Conservation (phyloP, 23 tunicate species). For the Aplidium turbinatum region DNA sequence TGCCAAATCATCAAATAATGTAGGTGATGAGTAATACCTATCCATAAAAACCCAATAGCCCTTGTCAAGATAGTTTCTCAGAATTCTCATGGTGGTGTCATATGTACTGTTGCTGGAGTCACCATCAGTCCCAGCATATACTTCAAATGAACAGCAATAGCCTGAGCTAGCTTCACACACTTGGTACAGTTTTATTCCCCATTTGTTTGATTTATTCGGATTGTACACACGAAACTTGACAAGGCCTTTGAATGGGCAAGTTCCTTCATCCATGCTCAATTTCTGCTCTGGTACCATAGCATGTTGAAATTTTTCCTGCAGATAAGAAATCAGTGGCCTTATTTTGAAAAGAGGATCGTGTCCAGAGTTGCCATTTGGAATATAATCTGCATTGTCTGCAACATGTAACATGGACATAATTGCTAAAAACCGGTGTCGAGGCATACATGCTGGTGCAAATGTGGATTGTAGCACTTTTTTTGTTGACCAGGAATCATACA, state of each 20-base stretch:
- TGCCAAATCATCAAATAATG: slow-evolving; percentile 5
- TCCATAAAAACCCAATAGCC: slow-evolving; percentile 25
- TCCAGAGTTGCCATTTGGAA: neutral
- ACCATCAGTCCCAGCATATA: neutral
- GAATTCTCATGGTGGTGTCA: neutral
- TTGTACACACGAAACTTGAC: neutral
- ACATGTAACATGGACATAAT: slow-evolving; percentile 12
- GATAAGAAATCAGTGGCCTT: neutral
- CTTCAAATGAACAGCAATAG: neutral
- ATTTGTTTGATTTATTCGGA: slow-evolving; percentile 15
- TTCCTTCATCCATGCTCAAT: slow-evolving; percentile 16
- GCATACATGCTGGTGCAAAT: neutral
- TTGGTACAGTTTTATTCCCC: slow-evolving; percentile 9
- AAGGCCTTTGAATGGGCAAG: slow-evolving; percentile 27
- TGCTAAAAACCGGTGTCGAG: neutral
- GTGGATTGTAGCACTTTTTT: too few species aligned
- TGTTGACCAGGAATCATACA: too few species aligned
- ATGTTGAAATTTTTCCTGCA: neutral
- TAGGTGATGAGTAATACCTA: slow-evolving; percentile 27
- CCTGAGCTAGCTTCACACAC: slow-evolving; percentile 7
- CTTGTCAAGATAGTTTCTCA: slow-evolving; percentile 4
- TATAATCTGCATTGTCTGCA: slow-evolving; percentile 4
- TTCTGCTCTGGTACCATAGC: neutral
- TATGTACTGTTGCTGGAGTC: neutral
- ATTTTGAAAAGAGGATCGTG: slow-evolving; percentile 7